Evolutionary conservation across 2,113 vertebrate genomes (phyloP), one percentile per base, ranked within the genome.

Genomic region (Dasyurus viverrinus): DNA sequence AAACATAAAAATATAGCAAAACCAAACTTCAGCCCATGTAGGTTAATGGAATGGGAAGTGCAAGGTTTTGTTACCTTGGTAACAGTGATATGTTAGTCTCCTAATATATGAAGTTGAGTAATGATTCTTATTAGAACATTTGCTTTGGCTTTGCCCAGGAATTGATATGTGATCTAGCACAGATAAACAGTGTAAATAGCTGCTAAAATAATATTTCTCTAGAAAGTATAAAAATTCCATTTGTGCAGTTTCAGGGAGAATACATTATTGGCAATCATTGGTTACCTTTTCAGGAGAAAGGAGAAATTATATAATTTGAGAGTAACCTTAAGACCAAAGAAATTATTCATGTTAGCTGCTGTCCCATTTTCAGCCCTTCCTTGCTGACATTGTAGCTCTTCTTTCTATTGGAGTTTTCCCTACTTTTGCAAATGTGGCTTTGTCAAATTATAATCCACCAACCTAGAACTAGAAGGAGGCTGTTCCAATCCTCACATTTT

Each of bases 31-130:
- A 92, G 50, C 68, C 57, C 36, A 9, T 84, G n/a, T 42, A 23
- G 68, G n/a, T 42, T 84, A 42, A 42, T 42, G 19, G 68, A 42
- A 84, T 36, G 92, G 36, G 84, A 94, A 95, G 94, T 93, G 8
- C 23, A 93, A 89, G 47, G 55, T 48, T 93, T 91, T 95, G 92
- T 95, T 95, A 91, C 76, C 96, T 93, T 94, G 94, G 54, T 91
- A 97, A 93, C 93, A 54, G 46, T 94, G 92, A 90, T 76, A 92
- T 90, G 57, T 30, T 84, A 42, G 10, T 94, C 57, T 96, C 53
- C 93, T 92, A 60, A 90, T 94, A 11, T 93, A 36, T 27, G 24
- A 53, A 22, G 22, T 91, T 92, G 23, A 92, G 27, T 92, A 93
- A 25, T 90, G 52, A 90, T 92, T 94, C n/a, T 92, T 95, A 76